phyloP scores from a whole-genome alignment of 2,797 vertebrate species.

The Emys orbicularis region DNA sequence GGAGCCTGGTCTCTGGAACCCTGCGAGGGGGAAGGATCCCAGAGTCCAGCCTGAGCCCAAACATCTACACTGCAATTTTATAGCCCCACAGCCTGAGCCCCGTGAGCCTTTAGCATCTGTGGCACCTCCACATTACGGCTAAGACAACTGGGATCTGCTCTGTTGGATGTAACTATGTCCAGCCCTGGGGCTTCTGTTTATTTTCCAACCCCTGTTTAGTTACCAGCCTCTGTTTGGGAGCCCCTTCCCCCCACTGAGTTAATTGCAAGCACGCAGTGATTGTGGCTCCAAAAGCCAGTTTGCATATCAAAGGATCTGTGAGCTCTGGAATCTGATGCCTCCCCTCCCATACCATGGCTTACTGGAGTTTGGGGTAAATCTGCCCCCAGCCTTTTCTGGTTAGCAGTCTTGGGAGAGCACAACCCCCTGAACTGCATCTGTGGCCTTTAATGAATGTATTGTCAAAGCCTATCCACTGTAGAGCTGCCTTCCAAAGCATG shows the following conservation, averaged over 20 bases:
- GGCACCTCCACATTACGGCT: neutral
- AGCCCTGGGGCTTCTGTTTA: neutral
- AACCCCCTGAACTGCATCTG: neutral
- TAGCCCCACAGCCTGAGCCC: neutral
- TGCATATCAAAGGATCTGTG: constrained; percentile 64
- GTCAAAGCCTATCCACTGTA: neutral
- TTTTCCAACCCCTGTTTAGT: neutral
- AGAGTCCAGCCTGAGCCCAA: neutral
- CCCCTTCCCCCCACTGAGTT: neutral
- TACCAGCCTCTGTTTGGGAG: neutral
- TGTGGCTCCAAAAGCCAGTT: constrained; percentile 39
- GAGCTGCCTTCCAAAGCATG: neutral
- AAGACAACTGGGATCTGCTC: rapidly evolving
- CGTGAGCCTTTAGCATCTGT: neutral
- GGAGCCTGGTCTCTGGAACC: neutral
- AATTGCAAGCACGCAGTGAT: neutral
- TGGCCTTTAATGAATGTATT: constrained; percentile 13
- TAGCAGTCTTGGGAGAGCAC: constrained; percentile 3
- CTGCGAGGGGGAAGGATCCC: neutral
- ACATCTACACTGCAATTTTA: neutral
- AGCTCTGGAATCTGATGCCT: neutral
- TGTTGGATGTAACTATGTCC: neutral
- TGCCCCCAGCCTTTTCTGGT: neutral
- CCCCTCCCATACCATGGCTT: neutral
- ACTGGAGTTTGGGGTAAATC: neutral